Percentiles rank a stretch among this genome's conserved stretches.
Conservation (phyloP, 1,140 invertebrate species). For the Trinorchestia longiramus region DNA sequence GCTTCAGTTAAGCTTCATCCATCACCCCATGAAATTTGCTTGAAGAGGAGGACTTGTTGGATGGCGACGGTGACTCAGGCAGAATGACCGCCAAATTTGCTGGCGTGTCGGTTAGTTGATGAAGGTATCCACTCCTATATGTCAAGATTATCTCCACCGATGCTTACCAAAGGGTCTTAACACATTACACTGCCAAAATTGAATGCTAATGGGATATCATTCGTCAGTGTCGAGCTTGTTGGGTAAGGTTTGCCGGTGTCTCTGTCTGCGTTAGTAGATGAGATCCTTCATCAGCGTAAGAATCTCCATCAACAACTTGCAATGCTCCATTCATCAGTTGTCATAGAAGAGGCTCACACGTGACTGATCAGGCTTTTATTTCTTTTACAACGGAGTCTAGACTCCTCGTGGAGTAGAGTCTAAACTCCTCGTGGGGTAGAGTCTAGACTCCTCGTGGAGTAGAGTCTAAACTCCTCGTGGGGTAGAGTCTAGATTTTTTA, state of each 20-base stretch:
- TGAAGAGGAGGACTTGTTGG: neutral
- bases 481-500: too few species aligned
- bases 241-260: neutral
- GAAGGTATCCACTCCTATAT: neutral
- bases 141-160: neutral
- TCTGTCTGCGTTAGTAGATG: neutral
- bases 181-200: neutral
- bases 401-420: too few species aligned
- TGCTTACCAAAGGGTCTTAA: slow-evolving; percentile 7
- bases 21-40: neutral
- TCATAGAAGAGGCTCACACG: neutral
- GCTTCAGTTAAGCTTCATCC: neutral
- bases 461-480: too few species aligned
- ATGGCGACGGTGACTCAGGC: neutral
- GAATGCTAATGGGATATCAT: neutral
- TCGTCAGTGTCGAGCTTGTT: neutral
- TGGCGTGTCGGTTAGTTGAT: neutral
- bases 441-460: too few species aligned
- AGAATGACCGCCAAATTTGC: neutral
- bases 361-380: too few species aligned
- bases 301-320: neutral
- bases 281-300: neutral
- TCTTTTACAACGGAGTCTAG: too few species aligned
- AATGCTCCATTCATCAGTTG: neutral
- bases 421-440: too few species aligned